phyloP scores from a whole-genome alignment of 2,797 vertebrate genomes.

The Hypotaenidia philippensis region DNA sequence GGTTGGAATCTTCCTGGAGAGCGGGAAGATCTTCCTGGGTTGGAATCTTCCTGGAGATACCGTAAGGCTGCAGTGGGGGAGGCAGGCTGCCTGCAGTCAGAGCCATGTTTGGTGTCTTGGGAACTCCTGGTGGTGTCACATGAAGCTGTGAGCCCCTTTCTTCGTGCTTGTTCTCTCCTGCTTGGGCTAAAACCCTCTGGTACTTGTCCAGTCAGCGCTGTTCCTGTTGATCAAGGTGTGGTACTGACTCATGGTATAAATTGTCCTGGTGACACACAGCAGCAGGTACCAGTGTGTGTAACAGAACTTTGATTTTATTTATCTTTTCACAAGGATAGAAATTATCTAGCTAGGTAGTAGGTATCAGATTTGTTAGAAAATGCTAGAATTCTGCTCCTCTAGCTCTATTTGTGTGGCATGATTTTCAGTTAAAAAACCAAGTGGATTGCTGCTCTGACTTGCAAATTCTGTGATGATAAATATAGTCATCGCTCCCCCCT shows the following conservation, averaged over 20 bases:
- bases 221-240: background rate
- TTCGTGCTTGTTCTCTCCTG: background rate
- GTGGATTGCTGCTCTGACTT: conserved; percentile 24
- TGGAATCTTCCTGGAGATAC: background rate
- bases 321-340: background rate
- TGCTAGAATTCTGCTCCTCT: background rate
- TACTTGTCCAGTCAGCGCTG: background rate
- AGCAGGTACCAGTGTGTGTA: background rate
- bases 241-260: accelerated
- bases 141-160: background rate
- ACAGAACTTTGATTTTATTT: background rate
- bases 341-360: background rate
- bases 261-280: background rate
- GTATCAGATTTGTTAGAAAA: background rate
- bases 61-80: accelerated
- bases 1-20: background rate
- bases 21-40: background rate
- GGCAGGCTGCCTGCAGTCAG: background rate
- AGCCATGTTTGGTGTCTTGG: accelerated
- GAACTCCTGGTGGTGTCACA: background rate
- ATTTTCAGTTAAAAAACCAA: background rate
- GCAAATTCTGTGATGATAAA: conserved; percentile 12
- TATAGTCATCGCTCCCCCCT: background rate
- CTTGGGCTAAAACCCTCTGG: background rate
- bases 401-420: background rate